These are phyloP conservation scores for Zygothrica quintamaculata DNA, from an alignment of 2,888 invertebrate species.

Conservation along the genomic window DNA sequence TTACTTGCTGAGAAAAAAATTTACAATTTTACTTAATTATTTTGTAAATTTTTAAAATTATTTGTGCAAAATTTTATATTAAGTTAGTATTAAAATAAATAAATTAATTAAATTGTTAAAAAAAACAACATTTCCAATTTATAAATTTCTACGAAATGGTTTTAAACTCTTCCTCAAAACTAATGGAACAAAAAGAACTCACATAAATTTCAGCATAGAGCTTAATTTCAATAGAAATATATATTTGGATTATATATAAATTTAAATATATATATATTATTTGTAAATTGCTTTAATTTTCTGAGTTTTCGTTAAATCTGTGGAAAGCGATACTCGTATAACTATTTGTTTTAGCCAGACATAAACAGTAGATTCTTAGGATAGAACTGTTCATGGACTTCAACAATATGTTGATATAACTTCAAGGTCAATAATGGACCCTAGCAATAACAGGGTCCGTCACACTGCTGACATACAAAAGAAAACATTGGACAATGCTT, in stretches of 20 bases:
- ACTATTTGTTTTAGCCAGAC: constrained; percentile 1
- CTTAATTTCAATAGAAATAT: too few species aligned
- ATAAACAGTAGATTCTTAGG: constrained; percentile 32
- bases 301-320: too few species aligned
- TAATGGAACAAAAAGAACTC: too few species aligned
- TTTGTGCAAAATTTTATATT: neutral
- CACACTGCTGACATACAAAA: constrained; percentile 48
- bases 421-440: constrained; percentile 32
- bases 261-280: too few species aligned
- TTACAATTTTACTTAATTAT: neutral
- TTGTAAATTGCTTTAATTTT: too few species aligned
- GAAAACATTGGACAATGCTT: constrained; percentile 28
- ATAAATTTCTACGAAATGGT: too few species aligned
- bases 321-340: too few species aligned
- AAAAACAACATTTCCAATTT: neutral
- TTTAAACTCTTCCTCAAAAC: too few species aligned
- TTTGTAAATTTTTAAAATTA: neutral
- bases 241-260: too few species aligned
- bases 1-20: neutral
- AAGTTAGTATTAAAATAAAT: neutral
- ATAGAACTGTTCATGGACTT: constrained; percentile 25
- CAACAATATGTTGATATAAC: constrained; percentile 10
- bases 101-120: neutral
- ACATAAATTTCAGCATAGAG: too few species aligned
- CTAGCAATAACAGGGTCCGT: constrained; percentile 11